Percentiles rank a stretch among this genome's conserved stretches.
These are phyloP conservation scores for Machimus atricapillus DNA, from an alignment of 2,888 invertebrate genomes.

Conservation along the genomic window DNA sequence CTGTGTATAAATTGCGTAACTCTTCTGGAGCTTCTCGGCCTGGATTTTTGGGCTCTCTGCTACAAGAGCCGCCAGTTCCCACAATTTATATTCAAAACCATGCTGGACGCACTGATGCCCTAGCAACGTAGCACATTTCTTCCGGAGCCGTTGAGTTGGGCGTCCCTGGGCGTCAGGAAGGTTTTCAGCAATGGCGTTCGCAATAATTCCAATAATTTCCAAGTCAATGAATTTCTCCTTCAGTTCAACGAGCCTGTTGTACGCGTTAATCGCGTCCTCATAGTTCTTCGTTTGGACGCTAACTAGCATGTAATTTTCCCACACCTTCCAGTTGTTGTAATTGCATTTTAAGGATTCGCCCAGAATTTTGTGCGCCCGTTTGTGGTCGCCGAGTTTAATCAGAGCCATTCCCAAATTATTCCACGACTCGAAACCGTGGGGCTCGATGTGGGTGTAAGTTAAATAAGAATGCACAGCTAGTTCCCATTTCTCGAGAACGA, in stretches of 20 bases:
- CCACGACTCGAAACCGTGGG: constrained; percentile 94
- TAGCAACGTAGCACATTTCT: constrained; percentile 56
- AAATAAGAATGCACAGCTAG: constrained; percentile 84
- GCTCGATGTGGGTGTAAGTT: constrained; percentile 86
- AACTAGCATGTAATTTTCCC: constrained; percentile 93
- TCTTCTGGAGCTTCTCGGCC: constrained; percentile 78
- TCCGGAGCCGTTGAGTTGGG: constrained; percentile 59
- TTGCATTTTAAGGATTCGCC: constrained; percentile 91
- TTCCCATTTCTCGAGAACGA: constrained; percentile 81
- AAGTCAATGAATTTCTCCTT: constrained; percentile 75
- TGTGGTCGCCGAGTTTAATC: constrained; percentile 84
- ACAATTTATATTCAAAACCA: constrained; percentile 75
- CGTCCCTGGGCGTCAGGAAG: constrained; percentile 69
- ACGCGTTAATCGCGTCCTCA: constrained; percentile 83
- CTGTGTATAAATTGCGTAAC: constrained; percentile 77
- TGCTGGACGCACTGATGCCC: constrained; percentile 61
- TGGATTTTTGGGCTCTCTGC: constrained; percentile 67
- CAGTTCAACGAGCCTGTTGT: constrained; percentile 86
- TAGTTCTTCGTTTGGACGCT: constrained; percentile 87
- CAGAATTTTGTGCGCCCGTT: constrained; percentile 82
- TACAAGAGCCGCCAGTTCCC: constrained; percentile 82
- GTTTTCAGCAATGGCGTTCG: constrained; percentile 72
- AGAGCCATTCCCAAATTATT: constrained; percentile 96
- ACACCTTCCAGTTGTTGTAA: constrained; percentile 90
- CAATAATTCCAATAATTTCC: constrained; percentile 76